Evolutionary conservation across 2,113 vertebrate species (phyloP), one percentile per base, ranked within the genome.

Genomic region (Saguinus imperator): DNA sequence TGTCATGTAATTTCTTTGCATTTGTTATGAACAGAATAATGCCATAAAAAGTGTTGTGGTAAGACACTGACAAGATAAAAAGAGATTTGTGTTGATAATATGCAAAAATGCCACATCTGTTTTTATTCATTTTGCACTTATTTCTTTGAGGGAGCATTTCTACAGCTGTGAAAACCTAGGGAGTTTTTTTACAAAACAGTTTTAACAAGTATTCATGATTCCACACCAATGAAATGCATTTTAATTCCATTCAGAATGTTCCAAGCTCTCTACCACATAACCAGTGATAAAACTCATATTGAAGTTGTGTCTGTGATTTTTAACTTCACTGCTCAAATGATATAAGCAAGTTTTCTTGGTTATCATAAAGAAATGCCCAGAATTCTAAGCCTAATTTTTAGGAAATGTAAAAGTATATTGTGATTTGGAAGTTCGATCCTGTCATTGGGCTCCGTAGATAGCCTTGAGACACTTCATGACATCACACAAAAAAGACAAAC

Each of bases 151-250:
- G 66, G 92, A 94, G 94, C 73, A 95, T 97, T 96, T 94, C 92
- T 92, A 96, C 96, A 97, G 96, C 97, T 97, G 97, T 97, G 96
- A 97, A 97, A 97, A 98, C 85, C 95, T 94, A 95, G 52, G 66
- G 80, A 94, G 75, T 95, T 94, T 97, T 97, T 97, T 40, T 97
- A 94, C 95, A 96, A 97, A 98, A 93, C 94, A 93, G 43, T 96
- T 97, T 84, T 97, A 95, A 98, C 95, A 97, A 97, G 94, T 96
- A 94, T 94, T 95, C 96, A 97, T 98, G 93, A 97, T 97, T 97
- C 94, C 55, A 90, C 27, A 94, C 95, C 94, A 96, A 6, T 96
- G 75, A 97, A 94, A 97, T 94, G 57, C 76, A 87, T 95, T 96
- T 96, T 96, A 92, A 92, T 96, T 97, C 94, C 93, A 97, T 97